Percentiles rank a stretch among this genome's conserved stretches.
phyloP scores from a whole-genome alignment of 2,888 invertebrate genomes.

The Lapara coniferarum region DNA sequence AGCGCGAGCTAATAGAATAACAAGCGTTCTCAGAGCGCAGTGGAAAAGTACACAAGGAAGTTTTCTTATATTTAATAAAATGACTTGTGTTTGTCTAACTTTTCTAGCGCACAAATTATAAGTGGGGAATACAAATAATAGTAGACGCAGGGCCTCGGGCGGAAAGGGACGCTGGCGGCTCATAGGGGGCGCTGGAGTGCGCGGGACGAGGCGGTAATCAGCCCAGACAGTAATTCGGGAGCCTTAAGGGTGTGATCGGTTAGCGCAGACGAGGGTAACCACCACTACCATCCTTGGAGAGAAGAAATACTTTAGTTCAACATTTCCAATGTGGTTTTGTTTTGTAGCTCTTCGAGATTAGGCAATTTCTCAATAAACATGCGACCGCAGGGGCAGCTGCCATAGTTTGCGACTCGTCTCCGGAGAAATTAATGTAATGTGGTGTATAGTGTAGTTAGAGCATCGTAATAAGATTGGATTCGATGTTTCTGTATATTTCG shows the following conservation, averaged over 20 bases:
- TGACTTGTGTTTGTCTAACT: constrained; percentile 76
- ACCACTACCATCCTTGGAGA: constrained; percentile 77
- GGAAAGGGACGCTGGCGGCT: constrained; percentile 48
- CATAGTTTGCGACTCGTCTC: constrained; percentile 77
- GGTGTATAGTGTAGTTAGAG: constrained; percentile 65
- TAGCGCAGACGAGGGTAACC: constrained; percentile 79
- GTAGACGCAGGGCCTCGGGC: constrained; percentile 72
- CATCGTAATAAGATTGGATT: constrained; percentile 70
- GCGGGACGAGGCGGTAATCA: constrained; percentile 71
- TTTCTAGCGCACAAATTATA: constrained; percentile 78
- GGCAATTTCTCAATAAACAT: constrained; percentile 81
- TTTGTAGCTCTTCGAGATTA: constrained; percentile 82
- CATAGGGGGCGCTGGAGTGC: constrained; percentile 33
- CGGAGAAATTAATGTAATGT: constrained; percentile 80
- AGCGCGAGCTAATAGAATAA: constrained; percentile 62
- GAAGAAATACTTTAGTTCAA: constrained; percentile 82
- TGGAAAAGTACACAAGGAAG: constrained; percentile 63
- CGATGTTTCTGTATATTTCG: constrained; percentile 70
- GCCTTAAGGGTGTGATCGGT: constrained; percentile 82
- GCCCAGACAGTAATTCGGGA: constrained; percentile 81
- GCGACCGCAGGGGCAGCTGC: constrained; percentile 74
- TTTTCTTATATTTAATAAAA: constrained; percentile 79
- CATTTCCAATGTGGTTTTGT: constrained; percentile 82
- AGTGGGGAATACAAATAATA: constrained; percentile 81
- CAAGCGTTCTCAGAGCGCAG: constrained; percentile 67